A percentile compares a stretch with the other conserved stretches of the same genome.
Evolutionary conservation across 37 sponge, comb jelly and placozoan genomes (phyloP).

Genomic region (Eunapius fragilis): DNA sequence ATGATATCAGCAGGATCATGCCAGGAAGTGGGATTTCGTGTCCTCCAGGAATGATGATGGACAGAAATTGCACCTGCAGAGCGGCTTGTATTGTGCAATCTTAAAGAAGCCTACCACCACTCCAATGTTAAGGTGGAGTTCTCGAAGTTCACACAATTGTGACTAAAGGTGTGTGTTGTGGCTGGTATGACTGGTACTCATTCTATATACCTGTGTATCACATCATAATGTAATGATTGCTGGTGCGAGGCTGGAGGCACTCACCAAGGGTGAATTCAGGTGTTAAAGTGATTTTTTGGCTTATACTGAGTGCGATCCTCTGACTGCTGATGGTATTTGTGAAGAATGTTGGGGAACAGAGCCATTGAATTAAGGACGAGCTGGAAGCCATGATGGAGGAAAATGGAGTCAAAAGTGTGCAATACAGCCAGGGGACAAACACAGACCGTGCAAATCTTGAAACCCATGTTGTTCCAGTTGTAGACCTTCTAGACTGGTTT

Average conservation of each 20-base stretch:
- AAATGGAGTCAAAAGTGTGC: conserved; percentile 22
- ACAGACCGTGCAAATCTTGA: conserved; percentile 26
- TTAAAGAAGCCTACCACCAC: conserved; percentile 41
- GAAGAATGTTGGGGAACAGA: conserved; percentile 16
- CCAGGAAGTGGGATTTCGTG: conserved; percentile 48
- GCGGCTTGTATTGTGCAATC: conserved; percentile 40
- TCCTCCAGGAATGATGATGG: conserved; percentile 24
- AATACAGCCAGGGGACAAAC: conserved; percentile 27
- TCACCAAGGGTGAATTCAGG: neutral
- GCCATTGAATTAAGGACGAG: conserved; percentile 17
- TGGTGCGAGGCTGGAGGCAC: conserved; percentile 1
- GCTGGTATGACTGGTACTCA: conserved; percentile 67
- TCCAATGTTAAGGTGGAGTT: conserved; percentile 37
- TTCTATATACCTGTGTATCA: conserved; percentile 56
- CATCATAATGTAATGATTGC: conserved; percentile 50
- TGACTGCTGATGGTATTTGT: conserved; percentile 9
- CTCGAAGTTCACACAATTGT: conserved; percentile 47
- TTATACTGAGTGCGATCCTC: conserved; percentile 36
- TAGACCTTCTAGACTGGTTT: conserved; percentile 22
- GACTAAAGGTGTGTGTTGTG: conserved; percentile 36
- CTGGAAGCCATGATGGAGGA: conserved; percentile 9
- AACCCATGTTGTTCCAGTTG: conserved; percentile 7
- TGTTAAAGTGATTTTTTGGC: conserved; percentile 21
- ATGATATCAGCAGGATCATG: conserved; percentile 44
- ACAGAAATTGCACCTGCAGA: conserved; percentile 19